phyloP scores from a whole-genome alignment of 2,113 vertebrate species.

The Oryzias melastigma region DNA sequence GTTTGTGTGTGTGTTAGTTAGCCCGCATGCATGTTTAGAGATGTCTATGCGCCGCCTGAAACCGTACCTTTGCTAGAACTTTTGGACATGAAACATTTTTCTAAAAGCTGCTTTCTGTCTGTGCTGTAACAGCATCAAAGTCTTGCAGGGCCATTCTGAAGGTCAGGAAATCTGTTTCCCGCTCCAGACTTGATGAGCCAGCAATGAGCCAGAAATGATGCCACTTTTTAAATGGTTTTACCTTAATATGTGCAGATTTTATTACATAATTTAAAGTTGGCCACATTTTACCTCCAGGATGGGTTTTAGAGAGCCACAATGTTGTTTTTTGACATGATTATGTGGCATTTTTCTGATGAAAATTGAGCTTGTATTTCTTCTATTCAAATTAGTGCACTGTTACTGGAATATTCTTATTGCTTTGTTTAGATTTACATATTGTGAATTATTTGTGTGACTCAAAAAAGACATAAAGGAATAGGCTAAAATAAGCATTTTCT shows the following conservation, averaged over 20 bases:
- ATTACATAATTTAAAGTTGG: not conserved
- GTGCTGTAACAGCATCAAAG: conserved; percentile 20
- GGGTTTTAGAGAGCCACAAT: no score
- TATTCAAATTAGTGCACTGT: no score
- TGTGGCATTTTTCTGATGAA: no score
- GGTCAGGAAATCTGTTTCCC: conserved; percentile 33
- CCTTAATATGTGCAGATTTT: conserved; percentile 11
- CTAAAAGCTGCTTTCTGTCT: conserved; percentile 8
- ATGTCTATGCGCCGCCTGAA: conserved; percentile 35
- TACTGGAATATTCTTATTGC: no score
- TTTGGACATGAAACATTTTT: conserved; percentile 12
- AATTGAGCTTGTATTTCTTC: no score
- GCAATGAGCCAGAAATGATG: conserved; percentile 31
- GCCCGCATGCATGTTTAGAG: conserved; percentile 28
- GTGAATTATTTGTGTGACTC: no score
- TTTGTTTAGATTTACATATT: no score
- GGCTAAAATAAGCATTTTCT: no score
- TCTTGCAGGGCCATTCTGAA: conserved; percentile 24
- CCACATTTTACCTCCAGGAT: no score
- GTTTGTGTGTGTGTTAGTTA: conserved; percentile 45
- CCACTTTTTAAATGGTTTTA: conserved; percentile 13
- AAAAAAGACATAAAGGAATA: no score
- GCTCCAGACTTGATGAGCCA: conserved; percentile 41
- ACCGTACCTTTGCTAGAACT: conserved; percentile 28
- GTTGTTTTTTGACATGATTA: no score